Base-by-base conservation (phyloP, 2,888 invertebrate genomes). In the Tetramorium bicarinatum region DNA sequence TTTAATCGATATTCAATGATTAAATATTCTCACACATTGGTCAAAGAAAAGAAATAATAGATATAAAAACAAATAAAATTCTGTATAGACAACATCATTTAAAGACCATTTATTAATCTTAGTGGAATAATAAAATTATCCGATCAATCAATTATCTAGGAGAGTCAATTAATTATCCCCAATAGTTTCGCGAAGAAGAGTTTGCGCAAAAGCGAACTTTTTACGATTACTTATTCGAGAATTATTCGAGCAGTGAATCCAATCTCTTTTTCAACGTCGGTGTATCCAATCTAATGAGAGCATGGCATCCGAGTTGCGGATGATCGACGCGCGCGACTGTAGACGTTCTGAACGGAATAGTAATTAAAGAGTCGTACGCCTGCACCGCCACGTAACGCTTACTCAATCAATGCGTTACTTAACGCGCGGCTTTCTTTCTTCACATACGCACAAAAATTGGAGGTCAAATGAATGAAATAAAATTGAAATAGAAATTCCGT, bases 351-450 rank as follows among this genome's bases (percentile, higher is more conserved):
- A 66, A 41, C 44, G n/a, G 54, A 77, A 25, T 64, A 62, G 38
- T 66, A 66, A 77, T 77, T 67, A 77, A 54, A 44, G n/a, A 77
- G 47, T 44, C 18, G 6, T 34, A 49, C 18, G 49, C 4, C 3
- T 74, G 38, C 18, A 56, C 8, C n/a, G 56, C 56, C 7, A 52
- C 21, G 25, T 72, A 18, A 25, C 25, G 59, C 61, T 71, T 80
- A 80, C 56, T 72, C 76, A 83, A 69, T 74, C 85, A 64, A 29
- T 52, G 41, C 62, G 86, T 87, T 87, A 87, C 83, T 88, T 83
- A 89, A 89, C 79, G 25, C 59, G 64, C 80, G 25, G 80, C 87
- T 89, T 88, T 86, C 89, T 86, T 87, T 84, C 85, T 81, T 18
- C 13, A 29, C 34, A 21, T 21, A 34, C 47, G 47, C 56, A 18